Percentiles rank a stretch among this genome's conserved stretches.
Evolutionary conservation across 2,888 invertebrate genomes (phyloP).

Genomic region (Oxycera nigricornis): DNA sequence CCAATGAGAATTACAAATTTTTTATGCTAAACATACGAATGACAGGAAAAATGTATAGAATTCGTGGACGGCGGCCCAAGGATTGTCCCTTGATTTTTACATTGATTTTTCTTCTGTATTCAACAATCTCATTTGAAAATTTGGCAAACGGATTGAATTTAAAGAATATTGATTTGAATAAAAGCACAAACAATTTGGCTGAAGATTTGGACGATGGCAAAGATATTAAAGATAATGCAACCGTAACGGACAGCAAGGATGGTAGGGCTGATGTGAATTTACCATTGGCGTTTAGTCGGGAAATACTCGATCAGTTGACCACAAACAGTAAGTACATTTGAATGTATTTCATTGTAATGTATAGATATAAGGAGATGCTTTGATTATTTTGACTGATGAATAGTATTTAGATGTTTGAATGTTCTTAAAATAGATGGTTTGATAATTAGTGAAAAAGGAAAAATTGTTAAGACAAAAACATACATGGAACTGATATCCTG

Average conservation of each 20-base stretch:
- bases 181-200: not conserved
- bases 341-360: too few relatives aligned
- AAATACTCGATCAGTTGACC: constrained; percentile 38
- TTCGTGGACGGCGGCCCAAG: not conserved
- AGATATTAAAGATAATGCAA: not conserved
- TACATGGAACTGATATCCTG: too few relatives aligned
- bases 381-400: too few relatives aligned
- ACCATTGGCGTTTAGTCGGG: constrained; percentile 19
- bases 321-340: constrained; percentile 39
- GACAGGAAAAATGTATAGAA: constrained; percentile 2
- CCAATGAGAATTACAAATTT: too few relatives aligned
- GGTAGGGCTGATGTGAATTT: not conserved
- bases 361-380: too few relatives aligned
- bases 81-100: not conserved
- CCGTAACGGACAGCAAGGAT: not conserved
- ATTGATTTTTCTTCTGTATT: not conserved
- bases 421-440: too few relatives aligned
- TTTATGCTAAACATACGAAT: not conserved
- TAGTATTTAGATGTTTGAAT: too few relatives aligned
- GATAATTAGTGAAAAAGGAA: too few relatives aligned
- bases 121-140: not conserved
- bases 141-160: not conserved
- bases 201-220: not conserved
- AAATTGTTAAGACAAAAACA: too few relatives aligned
- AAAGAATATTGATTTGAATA: not conserved